Evolutionary conservation across 2,888 invertebrate species (phyloP).

Genomic region (Drosophila hamatofila): DNA sequence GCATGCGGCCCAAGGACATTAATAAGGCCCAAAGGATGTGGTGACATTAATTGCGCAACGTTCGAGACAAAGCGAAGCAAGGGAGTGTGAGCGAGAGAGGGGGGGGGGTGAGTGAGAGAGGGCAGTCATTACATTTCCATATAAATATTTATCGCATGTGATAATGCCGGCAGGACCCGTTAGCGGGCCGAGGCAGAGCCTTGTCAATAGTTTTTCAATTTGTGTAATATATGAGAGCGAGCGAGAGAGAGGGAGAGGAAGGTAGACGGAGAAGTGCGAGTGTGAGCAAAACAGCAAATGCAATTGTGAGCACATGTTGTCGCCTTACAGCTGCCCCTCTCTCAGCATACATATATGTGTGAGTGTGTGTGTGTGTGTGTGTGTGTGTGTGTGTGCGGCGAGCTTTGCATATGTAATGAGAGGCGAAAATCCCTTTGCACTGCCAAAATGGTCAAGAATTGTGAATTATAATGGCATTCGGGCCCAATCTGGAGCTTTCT

Average conservation of each 20-base stretch:
- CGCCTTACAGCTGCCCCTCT: background rate
- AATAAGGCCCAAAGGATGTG: slow-evolving; percentile 82
- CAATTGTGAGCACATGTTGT: slow-evolving; percentile 66
- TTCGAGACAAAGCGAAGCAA: slow-evolving; percentile 36
- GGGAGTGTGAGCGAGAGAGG: background rate
- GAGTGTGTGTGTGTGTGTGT: background rate
- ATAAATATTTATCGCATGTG: slow-evolving; percentile 81
- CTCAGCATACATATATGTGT: background rate
- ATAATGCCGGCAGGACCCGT: slow-evolving; percentile 63
- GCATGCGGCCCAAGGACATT: slow-evolving; percentile 70
- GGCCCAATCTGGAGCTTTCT: slow-evolving; percentile 24
- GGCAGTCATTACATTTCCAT: slow-evolving; percentile 78
- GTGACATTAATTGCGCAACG: slow-evolving; percentile 80
- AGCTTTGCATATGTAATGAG: slow-evolving; percentile 75
- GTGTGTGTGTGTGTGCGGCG: background rate
- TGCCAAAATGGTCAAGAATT: slow-evolving; percentile 63
- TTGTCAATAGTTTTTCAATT: slow-evolving; percentile 80
- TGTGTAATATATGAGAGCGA: slow-evolving; percentile 41
- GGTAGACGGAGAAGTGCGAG: background rate
- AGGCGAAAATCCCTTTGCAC: slow-evolving; percentile 34
- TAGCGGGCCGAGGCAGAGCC: background rate
- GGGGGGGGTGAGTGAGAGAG: background rate
- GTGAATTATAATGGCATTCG: slow-evolving; percentile 45
- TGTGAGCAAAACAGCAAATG: slow-evolving; percentile 34
- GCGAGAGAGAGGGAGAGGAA: background rate